Percentiles rank a stretch among this genome's conserved stretches.
Conservation (phyloP, 2,797 vertebrate species). For the Knipowitschia caucasica region DNA sequence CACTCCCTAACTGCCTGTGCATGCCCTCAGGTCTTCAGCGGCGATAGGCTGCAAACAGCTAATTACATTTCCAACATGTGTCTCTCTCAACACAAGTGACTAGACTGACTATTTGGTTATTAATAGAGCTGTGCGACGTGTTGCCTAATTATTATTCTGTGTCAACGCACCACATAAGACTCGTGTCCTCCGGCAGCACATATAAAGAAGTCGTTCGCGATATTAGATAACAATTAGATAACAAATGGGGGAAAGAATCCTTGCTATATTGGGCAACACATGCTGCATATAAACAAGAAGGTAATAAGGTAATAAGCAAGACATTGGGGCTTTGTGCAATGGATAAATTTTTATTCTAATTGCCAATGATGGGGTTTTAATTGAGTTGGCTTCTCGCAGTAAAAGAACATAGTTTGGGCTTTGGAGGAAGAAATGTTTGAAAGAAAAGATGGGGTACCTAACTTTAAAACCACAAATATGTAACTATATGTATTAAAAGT, state of each 20-base stretch:
- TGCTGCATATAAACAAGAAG: no score
- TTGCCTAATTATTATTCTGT: constrained; percentile 6
- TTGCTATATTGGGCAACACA: background rate
- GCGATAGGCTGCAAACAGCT: constrained; percentile 4
- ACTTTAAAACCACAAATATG: no score
- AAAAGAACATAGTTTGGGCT: no score
- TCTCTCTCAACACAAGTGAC: constrained; percentile 11
- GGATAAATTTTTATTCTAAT: no score
- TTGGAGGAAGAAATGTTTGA: no score
- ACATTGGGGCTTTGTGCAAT: no score
- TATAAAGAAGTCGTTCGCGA: background rate
- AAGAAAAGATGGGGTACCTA: no score
- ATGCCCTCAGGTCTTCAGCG: background rate
- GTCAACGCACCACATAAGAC: background rate
- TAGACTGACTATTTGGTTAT: background rate
- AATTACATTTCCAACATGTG: constrained; percentile 3
- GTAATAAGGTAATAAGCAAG: no score
- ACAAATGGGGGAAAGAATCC: background rate
- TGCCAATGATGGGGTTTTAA: no score
- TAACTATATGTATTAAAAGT: no score
- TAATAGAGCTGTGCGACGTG: background rate
- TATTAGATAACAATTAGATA: background rate
- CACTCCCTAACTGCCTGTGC: background rate
- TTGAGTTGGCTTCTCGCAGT: no score
- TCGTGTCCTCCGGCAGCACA: background rate